Evolutionary conservation across 92 coral and sea anemone species (phyloP).

Genomic region (Virgularia gustaviana): DNA sequence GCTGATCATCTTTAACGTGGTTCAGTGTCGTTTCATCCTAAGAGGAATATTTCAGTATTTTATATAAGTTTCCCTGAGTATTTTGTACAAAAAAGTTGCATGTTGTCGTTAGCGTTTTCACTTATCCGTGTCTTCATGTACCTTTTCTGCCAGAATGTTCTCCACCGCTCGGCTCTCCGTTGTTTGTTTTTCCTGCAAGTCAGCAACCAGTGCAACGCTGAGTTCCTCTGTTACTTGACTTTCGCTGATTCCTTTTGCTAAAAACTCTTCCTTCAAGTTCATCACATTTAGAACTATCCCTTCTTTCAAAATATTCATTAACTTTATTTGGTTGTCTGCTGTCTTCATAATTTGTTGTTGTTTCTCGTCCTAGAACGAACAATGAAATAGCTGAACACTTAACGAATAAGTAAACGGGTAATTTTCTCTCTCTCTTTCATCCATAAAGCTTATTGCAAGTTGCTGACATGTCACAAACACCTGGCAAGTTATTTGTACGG

Average conservation of each 20-base stretch:
- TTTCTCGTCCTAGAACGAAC: constrained; percentile 91
- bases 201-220: constrained; percentile 72
- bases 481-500: too few relatives aligned
- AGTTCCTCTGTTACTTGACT: constrained; percentile 68
- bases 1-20: constrained; percentile 84
- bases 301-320: constrained; percentile 66
- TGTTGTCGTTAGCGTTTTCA: not conserved
- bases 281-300: constrained; percentile 70
- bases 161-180: constrained; percentile 78
- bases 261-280: constrained; percentile 58
- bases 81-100: too few relatives aligned
- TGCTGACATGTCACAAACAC: too few relatives aligned
- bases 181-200: constrained; percentile 84
- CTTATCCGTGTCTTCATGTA: constrained; percentile 4
- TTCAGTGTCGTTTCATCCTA: constrained; percentile 67
- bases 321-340: constrained; percentile 68
- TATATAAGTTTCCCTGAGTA: too few relatives aligned
- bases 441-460: too few relatives aligned
- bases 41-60: too few relatives aligned
- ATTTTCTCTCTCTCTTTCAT: too few relatives aligned
- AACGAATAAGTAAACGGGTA: too few relatives aligned
- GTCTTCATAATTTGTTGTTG: constrained; percentile 63
- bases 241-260: constrained; percentile 63
- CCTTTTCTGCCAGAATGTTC: constrained; percentile 78
- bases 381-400: too few relatives aligned